Base-by-base conservation (phyloP, 2,797 vertebrate species). In the Distichodus sexfasciatus region DNA sequence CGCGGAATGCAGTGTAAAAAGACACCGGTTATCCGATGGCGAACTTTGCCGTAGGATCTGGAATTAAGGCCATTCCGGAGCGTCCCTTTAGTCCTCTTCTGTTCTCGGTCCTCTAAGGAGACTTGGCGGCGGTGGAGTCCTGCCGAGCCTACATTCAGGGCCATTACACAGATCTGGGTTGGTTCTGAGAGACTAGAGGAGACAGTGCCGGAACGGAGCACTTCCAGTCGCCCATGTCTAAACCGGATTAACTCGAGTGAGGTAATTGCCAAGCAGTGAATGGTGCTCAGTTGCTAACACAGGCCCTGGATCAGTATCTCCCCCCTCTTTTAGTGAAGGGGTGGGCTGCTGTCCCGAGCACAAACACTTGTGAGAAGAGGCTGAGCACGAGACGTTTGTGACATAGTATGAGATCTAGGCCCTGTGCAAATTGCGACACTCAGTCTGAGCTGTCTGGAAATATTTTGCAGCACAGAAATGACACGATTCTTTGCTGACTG, bases 121-220 rank as follows among this genome's bases (percentile, higher is more conserved):
- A 74, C 65, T 23, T 41, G 29, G 29, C 4, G 57, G 50, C 68
- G 66, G 62, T 61, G 66, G 43, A 50, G 47, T 71, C 61, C 51
- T 3, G 43, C 43, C 15, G 14, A 15, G 54, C 41, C 59, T 61
- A 54, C 64, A 53, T 40, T 17, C 69, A 54, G 43, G 61, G 43
- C 69, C 60, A 75, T 69, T 70, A 75, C 71, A 60, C 47, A 21
- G 63, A 74, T 54, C 63, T 62, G 41, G 58, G 65, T 55, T 62
- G 51, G 29, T 58, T 64, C 69, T 48, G 63, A 71, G 29, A 33
- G 35, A 26, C 47, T 60, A 44, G 15, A 44, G 26, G 50, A 62
- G 58, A 10, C 5, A 2, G 50, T 26, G 51, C 36, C 44, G 64
- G 48, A 68, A 33, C 15, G 6, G 23, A 62, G 31, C 28, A 3